Base-by-base conservation (phyloP, 2,888 invertebrate species). In the Platerodrilus igneus region DNA sequence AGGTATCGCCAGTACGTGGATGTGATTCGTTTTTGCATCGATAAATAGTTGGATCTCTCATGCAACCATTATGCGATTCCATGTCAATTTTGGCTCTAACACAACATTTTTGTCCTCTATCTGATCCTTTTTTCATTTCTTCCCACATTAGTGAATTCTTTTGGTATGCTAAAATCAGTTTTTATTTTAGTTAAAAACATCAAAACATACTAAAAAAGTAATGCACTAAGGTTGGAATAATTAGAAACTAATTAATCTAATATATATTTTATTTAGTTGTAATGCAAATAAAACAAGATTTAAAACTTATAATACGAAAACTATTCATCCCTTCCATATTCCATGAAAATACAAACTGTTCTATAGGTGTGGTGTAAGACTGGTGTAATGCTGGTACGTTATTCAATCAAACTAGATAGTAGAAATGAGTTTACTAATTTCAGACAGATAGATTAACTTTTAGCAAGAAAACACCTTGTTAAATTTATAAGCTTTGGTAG, bases 1-100 rank as follows among this genome's bases (percentile, higher is more conserved):
- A 99, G 70, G 92, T 86, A 14, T 77, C 81, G 37, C 94, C 95
- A 4, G 96, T 97, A 16, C 88, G 76, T 0, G 96, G 91, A 72
- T 99, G 99, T 1, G 82, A 75, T 64, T 97, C 96, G 33, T 85
- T 85, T 70, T 99, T 99, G 71, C 96, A 99, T 9, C 99, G 76
- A 67, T 96, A 99, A 59, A 99, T 95, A 14, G 97, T 96, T 17
- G 99, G 99, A 74, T 99, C 99, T 19, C 99, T 76, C 79, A 99
- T 71, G 58, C 96, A 97, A 1, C 99, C 99, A 68, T 99, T 99
- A 10, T 83, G 74, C 0, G 94, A 94, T 56, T 83, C 78, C 93
- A 97, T 97, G 68, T 96, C 92, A 42, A 99, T 95, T 73, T 95
- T 97, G 0, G 95, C 95, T 34, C 99, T 78, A 0, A 99, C 92